These are phyloP conservation scores for Lucifuga dentata DNA, from an alignment of 2,113 vertebrate species.

Conservation along the genomic window DNA sequence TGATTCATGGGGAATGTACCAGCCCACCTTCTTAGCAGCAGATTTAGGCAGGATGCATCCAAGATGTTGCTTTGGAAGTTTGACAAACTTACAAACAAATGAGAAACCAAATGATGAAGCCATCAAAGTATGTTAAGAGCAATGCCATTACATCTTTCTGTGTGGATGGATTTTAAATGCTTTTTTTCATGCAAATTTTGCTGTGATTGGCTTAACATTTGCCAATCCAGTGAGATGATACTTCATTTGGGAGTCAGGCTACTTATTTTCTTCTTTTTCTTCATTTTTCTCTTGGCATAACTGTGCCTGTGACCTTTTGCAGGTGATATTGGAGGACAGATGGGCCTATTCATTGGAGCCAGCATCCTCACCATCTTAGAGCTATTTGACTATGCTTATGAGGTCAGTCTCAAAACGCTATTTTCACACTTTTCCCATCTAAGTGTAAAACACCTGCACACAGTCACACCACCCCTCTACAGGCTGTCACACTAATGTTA, in stretches of 20 bases:
- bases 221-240: too few species aligned
- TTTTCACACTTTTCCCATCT: neutral
- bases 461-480: neutral
- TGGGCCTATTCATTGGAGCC: conserved; percentile 98
- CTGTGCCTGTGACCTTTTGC: neutral
- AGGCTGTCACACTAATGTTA: neutral
- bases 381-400: conserved; percentile 98
- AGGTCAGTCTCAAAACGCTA: conserved; percentile 84
- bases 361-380: conserved; percentile 98
- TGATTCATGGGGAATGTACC: too few species aligned
- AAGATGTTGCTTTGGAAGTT: neutral
- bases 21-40: too few species aligned
- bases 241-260: too few species aligned
- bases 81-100: too few species aligned
- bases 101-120: neutral
- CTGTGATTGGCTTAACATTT: too few species aligned
- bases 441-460: too few species aligned
- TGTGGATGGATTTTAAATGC: neutral
- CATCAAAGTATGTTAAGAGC: neutral
- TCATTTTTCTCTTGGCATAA: neutral
- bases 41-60: too few species aligned
- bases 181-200: too few species aligned
- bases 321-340: conserved; percentile 99
- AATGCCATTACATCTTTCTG: too few species aligned
- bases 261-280: neutral